Conservation (phyloP, 1,140 invertebrate species). For the Wasmannia auropunctata region DNA sequence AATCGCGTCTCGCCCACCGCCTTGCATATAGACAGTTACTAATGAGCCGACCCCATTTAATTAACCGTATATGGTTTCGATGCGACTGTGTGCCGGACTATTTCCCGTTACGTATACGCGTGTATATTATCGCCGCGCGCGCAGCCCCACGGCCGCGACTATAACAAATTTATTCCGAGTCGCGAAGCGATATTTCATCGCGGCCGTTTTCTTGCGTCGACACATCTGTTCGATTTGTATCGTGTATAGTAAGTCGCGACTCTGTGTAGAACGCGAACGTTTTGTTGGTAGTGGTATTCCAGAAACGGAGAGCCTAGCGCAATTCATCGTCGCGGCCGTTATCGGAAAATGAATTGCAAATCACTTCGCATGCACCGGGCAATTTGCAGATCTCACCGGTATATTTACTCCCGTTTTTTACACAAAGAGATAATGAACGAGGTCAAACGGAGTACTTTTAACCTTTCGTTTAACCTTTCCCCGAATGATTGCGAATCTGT, state of each 20-base stretch:
- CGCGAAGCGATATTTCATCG: slow-evolving; percentile 50
- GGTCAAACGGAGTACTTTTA: background rate
- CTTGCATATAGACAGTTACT: slow-evolving; percentile 80
- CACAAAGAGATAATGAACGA: slow-evolving; percentile 5
- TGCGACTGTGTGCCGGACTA: slow-evolving; percentile 72
- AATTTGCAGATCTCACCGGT: slow-evolving; percentile 22
- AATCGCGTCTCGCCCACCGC: slow-evolving; percentile 77
- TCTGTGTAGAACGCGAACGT: slow-evolving; percentile 10
- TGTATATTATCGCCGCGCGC: slow-evolving; percentile 48
- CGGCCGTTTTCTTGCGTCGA: slow-evolving; percentile 14
- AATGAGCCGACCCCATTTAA: slow-evolving; percentile 79
- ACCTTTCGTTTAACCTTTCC: background rate
- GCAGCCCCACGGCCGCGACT: slow-evolving; percentile 7
- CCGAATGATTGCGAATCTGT: background rate
- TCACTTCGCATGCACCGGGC: slow-evolving; percentile 33
- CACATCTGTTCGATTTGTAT: slow-evolving; percentile 66
- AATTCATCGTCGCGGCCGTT: slow-evolving; percentile 44
- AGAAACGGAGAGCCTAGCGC: background rate
- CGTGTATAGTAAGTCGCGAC: background rate
- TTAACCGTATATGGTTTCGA: slow-evolving; percentile 75
- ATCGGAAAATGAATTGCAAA: slow-evolving; percentile 57
- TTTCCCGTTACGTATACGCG: slow-evolving; percentile 62
- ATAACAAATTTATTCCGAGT: slow-evolving; percentile 55
- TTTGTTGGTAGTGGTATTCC: background rate
- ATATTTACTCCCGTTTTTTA: background rate